Evolutionary conservation across 2,888 invertebrate genomes (phyloP), one percentile per base, ranked within the genome.

Genomic region (Chrysolina haemoptera): DNA sequence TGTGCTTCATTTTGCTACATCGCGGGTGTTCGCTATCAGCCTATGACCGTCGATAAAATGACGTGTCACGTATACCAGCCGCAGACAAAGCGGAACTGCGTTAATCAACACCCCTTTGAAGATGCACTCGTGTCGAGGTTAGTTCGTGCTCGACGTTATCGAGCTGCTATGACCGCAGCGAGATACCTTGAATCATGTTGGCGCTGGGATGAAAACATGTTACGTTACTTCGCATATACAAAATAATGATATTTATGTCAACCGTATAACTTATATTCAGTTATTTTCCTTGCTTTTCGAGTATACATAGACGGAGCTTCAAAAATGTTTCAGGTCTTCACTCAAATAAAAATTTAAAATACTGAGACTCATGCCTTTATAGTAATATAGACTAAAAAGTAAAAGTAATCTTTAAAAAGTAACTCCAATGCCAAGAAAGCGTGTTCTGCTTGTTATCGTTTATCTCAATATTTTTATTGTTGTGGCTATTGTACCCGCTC

Each of bases 61-160:
- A n/a, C n/a, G 53, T 22, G 53, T 20, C 53, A 53, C 20, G 53
- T 53, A 53, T 18, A 53, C 20, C 53, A 20, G 20, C 53, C 53
- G 20, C 20, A 53, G 48, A 48, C 16, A 48, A 53, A 16, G 16
- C 16, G 16, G 20, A 53, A 53, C 20, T 12, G 20, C 20, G 20
- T 53, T 20, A 53, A 12, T 53, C 53, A 53, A 53, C 53, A 20
- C 53, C 53, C 53, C 18, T 22, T 53, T 5, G 53, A 18, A 20
- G 12, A 53, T 53, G 53, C 53, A 53, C 12, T 5, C 20, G 11
- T 11, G 35, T 16, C 48, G 9, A 16, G 9, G 18, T 20, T 53
- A 53, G 12, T 20, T 53, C 53, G 53, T 20, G 53, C 53, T 20
- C 18, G 11, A 18, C 12, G 20, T 53, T 53, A 20, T 53, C 20